These are phyloP conservation scores for Rhynchomys soricoides DNA, from an alignment of 2,113 vertebrate genomes.

Conservation along the genomic window DNA sequence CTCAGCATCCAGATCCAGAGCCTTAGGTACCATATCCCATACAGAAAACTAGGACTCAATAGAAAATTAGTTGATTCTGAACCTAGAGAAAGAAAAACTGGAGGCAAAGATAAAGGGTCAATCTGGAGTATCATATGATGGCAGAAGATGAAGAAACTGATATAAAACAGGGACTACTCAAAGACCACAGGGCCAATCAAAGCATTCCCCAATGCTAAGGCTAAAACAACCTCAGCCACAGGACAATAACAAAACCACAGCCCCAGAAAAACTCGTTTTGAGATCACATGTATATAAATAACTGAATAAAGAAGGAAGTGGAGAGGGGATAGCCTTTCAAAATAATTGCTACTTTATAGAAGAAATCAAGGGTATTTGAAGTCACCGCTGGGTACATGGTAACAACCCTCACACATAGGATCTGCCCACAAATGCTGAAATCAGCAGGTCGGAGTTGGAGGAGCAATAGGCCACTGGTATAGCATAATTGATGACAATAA, in stretches of 20 bases:
- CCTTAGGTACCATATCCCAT: slow-evolving; percentile 10
- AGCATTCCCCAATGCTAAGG: not conserved
- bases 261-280: not conserved
- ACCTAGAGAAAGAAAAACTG: not conserved
- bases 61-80: not conserved
- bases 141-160: not conserved
- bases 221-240: not conserved
- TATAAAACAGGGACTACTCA: not conserved
- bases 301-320: not conserved
- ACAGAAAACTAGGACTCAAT: not conserved
- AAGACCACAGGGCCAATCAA: not conserved
- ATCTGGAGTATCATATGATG: not conserved
- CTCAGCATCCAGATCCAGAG: not conserved
- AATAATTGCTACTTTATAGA: slow-evolving; percentile 13
- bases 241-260: not conserved
- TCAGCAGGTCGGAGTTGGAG: not conserved
- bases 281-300: not conserved
- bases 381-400: not conserved
- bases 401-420: not conserved
- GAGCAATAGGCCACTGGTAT: not conserved
- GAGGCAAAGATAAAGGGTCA: not conserved
- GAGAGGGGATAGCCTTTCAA: not conserved
- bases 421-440: not conserved
- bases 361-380: not conserved
- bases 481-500: not conserved